These are phyloP conservation scores for Geotrupes spiniger DNA, from an alignment of 2,888 invertebrate species.

Conservation along the genomic window DNA sequence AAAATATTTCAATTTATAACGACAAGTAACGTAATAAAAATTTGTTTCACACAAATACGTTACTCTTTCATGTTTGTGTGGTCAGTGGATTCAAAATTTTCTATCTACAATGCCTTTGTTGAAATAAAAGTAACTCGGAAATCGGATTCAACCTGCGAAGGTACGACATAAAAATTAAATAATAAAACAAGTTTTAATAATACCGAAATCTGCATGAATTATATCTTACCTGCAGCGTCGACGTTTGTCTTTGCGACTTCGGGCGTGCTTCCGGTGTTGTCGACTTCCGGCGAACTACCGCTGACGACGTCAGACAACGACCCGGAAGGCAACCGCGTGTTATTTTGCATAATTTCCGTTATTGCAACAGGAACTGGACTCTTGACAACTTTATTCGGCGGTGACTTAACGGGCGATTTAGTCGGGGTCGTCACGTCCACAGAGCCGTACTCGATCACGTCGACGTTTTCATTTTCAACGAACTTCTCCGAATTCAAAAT, in stretches of 20 bases:
- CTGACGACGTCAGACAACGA: slow-evolving; percentile 63
- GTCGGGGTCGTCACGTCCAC: slow-evolving; percentile 25
- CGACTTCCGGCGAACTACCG: slow-evolving; percentile 64
- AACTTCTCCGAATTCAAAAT: slow-evolving; percentile 35
- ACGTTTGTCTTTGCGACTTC: slow-evolving; percentile 41
- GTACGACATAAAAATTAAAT: neutral
- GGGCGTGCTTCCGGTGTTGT: slow-evolving; percentile 49
- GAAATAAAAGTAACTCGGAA: no score
- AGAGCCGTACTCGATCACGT: slow-evolving; percentile 28
- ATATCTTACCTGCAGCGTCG: slow-evolving; percentile 45
- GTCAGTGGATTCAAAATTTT: no score
- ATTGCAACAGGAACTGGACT: slow-evolving; percentile 51
- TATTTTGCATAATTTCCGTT: slow-evolving; percentile 43
- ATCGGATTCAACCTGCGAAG: neutral
- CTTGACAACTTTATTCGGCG: slow-evolving; percentile 28
- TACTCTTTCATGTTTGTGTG: no score
- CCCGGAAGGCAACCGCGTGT: slow-evolving; percentile 54
- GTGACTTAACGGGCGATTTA: slow-evolving; percentile 33
- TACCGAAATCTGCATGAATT: no score
- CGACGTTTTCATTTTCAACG: slow-evolving; percentile 28
- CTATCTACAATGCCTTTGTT: no score
- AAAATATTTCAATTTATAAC: no score
- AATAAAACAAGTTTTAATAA: no score
- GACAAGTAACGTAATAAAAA: no score
- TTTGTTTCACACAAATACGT: no score